Percentiles rank a stretch among this genome's conserved stretches.
These are phyloP conservation scores for Glareola pratincola DNA, from an alignment of 2,113 vertebrate species.

Conservation along the genomic window DNA sequence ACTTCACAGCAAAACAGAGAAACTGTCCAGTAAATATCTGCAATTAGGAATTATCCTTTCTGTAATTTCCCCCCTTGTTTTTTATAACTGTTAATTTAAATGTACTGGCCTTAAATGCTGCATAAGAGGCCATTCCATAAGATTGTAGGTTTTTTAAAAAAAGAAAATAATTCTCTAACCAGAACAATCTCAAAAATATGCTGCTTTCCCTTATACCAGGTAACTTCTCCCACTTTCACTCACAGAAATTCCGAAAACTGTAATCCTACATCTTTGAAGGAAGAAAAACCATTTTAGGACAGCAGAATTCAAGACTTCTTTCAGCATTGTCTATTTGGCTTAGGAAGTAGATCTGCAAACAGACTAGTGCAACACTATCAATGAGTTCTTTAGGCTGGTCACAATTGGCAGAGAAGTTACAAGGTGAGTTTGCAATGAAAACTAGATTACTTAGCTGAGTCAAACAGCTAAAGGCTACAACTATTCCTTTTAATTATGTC, in stretches of 20 bases:
- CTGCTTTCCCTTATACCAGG: neutral
- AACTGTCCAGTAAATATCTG: neutral
- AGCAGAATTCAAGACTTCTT: neutral
- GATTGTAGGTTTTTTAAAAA: too few relatives aligned
- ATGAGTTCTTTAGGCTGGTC: neutral
- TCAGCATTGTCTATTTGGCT: neutral
- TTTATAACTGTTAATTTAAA: neutral
- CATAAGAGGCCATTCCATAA: neutral
- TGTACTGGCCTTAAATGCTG: neutral
- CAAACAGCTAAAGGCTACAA: neutral
- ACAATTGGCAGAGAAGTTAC: neutral
- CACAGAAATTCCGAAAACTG: neutral
- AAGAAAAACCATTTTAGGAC: neutral
- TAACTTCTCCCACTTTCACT: neutral
- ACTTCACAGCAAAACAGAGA: neutral
- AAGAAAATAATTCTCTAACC: too few relatives aligned
- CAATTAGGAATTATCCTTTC: neutral
- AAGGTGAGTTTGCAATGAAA: neutral
- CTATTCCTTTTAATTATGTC: neutral
- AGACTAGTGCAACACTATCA: neutral
- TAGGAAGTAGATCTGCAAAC: neutral
- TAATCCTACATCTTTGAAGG: neutral
- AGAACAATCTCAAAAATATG: neutral
- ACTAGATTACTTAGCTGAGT: neutral
- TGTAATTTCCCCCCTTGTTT: neutral